Base-by-base conservation (phyloP, 1,140 invertebrate genomes). In the Drosophila mojavensis region DNA sequence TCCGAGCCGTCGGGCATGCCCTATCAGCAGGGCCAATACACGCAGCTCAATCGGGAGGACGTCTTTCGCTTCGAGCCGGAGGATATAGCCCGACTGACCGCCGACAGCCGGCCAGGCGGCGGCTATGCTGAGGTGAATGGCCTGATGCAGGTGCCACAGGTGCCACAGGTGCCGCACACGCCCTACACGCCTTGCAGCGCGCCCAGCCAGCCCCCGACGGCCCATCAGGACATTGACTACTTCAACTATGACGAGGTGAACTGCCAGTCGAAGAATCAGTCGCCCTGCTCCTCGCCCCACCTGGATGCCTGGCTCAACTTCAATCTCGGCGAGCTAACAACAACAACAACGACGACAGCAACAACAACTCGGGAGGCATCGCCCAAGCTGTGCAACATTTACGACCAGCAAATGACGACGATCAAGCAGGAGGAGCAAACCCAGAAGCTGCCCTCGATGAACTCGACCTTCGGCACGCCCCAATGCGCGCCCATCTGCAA, bases 191-290 rank as follows among this genome's bases (percentile, higher is more conserved):
- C 83, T 4, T 83, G 74, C 79, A 86, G 80, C 30, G 70, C 58
- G 4, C 76, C 77, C 43, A 45, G 20, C 13, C 76, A 43, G 13
- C 4, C n/a, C 68, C 20, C 90, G 9, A 4, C 10, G 69, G 20
- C 88, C 45, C 91, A 92, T 72, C 66, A 91, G 53, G 90, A 92
- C 68, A 88, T 79, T 69, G 92, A 92, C 75, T 92, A 92, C 62
- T 92, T 91, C 68, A 92, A 92, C 85, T 92, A 92, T 78, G 79
- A 92, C 61, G 92, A 92, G 72, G 89, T 91, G 60, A 92, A 92
- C 86, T 92, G 92, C 59, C 92, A 92, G 76, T 92, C 91, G 47
- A 92, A 92, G 81, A 91, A 92, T 64, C 91, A 92, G 75, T 92
- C 91, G 24, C 91, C 91, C 5, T 92, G 92, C 68, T 91, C 92